Percentiles rank a stretch among this genome's conserved stretches.
phyloP scores from a whole-genome alignment of 2,113 vertebrate genomes.

The Lichenostomus cassidix region DNA sequence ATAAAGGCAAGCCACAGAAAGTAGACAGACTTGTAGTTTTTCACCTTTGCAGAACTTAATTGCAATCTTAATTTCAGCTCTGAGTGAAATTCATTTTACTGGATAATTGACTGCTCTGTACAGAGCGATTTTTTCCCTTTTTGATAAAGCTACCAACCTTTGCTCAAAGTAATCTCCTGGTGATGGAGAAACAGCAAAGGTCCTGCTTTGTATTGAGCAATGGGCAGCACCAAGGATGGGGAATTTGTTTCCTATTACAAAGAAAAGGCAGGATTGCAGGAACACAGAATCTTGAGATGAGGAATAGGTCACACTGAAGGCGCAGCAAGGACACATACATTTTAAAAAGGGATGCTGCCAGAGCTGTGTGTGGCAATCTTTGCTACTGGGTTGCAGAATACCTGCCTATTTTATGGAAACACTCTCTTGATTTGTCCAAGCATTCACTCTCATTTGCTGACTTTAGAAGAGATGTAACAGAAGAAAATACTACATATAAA shows the following conservation, averaged over 20 bases:
- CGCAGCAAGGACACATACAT: not conserved
- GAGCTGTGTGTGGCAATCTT: not conserved
- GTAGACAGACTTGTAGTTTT: not conserved
- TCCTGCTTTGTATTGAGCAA: not conserved
- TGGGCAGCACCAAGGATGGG: not conserved
- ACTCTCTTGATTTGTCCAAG: not conserved
- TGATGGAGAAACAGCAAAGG: not conserved
- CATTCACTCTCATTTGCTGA: not conserved
- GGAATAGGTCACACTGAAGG: not conserved
- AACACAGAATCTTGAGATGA: not conserved
- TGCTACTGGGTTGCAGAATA: not conserved
- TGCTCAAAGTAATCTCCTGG: not conserved
- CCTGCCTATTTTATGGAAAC: not conserved
- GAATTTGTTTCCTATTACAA: not conserved
- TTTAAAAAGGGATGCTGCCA: not conserved
- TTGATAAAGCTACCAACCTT: conserved; percentile 1
- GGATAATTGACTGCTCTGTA: not conserved
- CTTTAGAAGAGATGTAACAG: not conserved
- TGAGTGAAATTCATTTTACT: conserved; percentile 1
- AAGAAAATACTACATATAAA: not conserved
- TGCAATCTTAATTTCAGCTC: not conserved
- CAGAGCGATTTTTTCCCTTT: not conserved
- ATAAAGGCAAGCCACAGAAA: not conserved
- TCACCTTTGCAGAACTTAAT: not conserved
- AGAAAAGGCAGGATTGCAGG: not conserved